Percentiles rank a stretch among this genome's conserved stretches.
These are phyloP conservation scores for Trisateles emortualis DNA, from an alignment of 2,888 invertebrate genomes.

Conservation along the genomic window DNA sequence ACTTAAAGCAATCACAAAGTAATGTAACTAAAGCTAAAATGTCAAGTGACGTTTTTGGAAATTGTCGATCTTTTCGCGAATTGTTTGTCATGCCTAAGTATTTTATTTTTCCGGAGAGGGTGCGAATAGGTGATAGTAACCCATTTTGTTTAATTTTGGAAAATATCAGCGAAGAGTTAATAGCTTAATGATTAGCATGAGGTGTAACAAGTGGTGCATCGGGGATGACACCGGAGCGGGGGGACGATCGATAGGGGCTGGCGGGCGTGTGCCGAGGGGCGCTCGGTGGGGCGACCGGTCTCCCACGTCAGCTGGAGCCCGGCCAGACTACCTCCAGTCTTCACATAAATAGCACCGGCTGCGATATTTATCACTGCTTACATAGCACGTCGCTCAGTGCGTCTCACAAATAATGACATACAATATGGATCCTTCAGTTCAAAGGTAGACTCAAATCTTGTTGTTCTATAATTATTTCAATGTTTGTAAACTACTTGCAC, in stretches of 20 bases:
- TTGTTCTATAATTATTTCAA: not conserved
- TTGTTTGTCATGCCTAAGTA: no score
- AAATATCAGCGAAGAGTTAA: not conserved
- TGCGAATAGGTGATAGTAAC: no score
- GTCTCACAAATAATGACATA: constrained; percentile 3
- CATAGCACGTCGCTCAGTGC: constrained; percentile 7
- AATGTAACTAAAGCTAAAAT: no score
- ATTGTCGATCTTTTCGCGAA: no score
- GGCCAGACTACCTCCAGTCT: constrained; percentile 51
- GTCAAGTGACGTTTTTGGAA: no score
- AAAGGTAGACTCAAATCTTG: constrained; percentile 1
- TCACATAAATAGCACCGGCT: constrained; percentile 51
- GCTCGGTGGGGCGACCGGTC: constrained; percentile 40
- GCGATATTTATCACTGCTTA: constrained; percentile 30
- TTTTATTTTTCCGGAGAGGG: no score
- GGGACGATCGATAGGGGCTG: constrained; percentile 57
- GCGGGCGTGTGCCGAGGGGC: constrained; percentile 41
- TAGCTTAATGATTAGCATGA: constrained; percentile 41
- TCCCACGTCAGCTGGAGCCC: constrained; percentile 64
- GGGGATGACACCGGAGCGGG: constrained; percentile 58
- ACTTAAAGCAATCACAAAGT: no score
- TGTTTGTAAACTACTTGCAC: not conserved
- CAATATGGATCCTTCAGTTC: not conserved
- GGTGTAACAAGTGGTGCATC: constrained; percentile 82
- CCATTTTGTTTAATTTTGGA: no score